These are phyloP conservation scores for Phasianus colchicus DNA, from an alignment of 2,113 vertebrate species.

Conservation along the genomic window DNA sequence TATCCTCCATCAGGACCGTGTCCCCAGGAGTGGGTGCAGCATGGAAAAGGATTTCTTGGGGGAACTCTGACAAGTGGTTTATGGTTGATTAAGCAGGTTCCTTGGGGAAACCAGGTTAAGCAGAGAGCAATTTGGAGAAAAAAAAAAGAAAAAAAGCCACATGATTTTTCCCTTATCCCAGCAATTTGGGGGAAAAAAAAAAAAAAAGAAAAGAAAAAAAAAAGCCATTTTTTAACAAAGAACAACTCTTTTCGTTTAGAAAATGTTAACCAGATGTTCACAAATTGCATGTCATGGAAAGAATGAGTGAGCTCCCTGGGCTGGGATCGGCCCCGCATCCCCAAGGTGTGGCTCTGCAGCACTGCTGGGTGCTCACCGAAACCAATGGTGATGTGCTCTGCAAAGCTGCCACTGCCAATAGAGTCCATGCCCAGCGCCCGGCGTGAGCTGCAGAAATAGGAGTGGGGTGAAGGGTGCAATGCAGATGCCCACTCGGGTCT, in stretches of 20 bases:
- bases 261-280: conserved; percentile 57
- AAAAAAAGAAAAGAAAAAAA: no score
- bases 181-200: not conserved
- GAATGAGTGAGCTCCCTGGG: not conserved
- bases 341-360: not conserved
- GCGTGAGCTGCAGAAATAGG: accelerated
- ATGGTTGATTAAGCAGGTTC: not conserved
- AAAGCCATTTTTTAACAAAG: not conserved
- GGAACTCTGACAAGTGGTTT: no score
- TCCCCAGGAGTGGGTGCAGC: not conserved
- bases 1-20: not conserved
- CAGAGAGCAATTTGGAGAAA: accelerated
- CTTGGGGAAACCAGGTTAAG: not conserved
- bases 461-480: not conserved
- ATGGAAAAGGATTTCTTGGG: not conserved
- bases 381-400: not conserved
- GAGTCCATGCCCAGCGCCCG: not conserved
- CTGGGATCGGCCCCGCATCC: accelerated
- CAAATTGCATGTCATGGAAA: not conserved
- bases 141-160: not conserved
- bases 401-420: not conserved
- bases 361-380: not conserved
- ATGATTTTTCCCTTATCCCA: not conserved
- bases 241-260: not conserved
- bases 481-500: not conserved